phyloP scores from a whole-genome alignment of 2,797 vertebrate species.

The Orientallactaga sibirica region DNA sequence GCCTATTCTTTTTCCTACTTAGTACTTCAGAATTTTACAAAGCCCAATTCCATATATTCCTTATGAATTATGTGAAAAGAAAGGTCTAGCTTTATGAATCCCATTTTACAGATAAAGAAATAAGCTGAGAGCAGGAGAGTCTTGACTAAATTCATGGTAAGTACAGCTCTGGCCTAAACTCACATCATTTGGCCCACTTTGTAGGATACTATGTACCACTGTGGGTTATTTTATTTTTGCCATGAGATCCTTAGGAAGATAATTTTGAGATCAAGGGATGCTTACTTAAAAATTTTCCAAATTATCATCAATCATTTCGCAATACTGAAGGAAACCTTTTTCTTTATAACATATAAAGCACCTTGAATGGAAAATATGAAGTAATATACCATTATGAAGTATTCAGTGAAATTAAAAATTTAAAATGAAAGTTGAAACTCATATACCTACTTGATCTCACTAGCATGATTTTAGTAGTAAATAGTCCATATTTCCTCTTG shows the following conservation, averaged over 20 bases:
- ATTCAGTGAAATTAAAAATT: background rate
- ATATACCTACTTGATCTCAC: background rate
- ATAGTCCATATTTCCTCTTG: background rate
- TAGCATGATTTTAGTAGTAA: slow-evolving; percentile 46
- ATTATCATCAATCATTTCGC: background rate
- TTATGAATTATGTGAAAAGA: slow-evolving; percentile 13
- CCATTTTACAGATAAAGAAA: slow-evolving; percentile 4
- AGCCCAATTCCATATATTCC: background rate
- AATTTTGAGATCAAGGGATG: slow-evolving; percentile 22
- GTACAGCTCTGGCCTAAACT: background rate
- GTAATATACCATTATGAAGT: background rate
- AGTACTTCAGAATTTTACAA: slow-evolving; percentile 42
- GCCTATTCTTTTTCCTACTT: background rate
- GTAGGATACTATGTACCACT: background rate
- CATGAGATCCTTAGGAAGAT: background rate
- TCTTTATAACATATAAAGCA: slow-evolving; percentile 35
- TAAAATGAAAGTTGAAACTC: background rate
- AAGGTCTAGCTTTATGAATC: background rate
- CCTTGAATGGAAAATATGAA: slow-evolving; percentile 1
- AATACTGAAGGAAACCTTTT: slow-evolving; percentile 24
- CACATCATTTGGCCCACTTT: background rate
- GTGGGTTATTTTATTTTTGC: background rate
- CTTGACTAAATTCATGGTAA: background rate
- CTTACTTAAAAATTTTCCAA: background rate
- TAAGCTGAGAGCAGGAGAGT: background rate